Evolutionary conservation across 2,888 invertebrate species (phyloP).

Genomic region (Ophioninae sp.): DNA sequence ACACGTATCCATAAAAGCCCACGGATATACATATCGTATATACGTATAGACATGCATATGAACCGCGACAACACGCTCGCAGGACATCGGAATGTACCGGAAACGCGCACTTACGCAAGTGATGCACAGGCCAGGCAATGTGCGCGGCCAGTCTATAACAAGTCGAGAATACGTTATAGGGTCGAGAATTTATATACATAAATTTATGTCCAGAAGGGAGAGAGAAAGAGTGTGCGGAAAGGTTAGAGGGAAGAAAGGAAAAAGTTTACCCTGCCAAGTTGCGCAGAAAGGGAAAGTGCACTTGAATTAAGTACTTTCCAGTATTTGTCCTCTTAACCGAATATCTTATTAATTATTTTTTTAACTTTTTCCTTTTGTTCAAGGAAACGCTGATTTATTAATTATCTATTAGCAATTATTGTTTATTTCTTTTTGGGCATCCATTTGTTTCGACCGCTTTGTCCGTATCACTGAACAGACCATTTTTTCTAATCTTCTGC

Average conservation of each 20-base stretch:
- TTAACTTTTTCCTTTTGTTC: not conserved
- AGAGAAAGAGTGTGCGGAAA: not conserved
- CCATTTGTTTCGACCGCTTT: too few species aligned
- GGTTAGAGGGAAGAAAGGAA: not conserved
- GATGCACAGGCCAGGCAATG: constrained; percentile 61
- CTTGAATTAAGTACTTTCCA: not conserved
- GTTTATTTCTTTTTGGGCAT: too few species aligned
- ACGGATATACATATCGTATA: not conserved
- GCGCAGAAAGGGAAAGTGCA: constrained; percentile 26
- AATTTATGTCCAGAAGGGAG: not conserved
- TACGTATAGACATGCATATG: constrained; percentile 10
- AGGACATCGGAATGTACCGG: constrained; percentile 63
- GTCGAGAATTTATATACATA: constrained; percentile 24
- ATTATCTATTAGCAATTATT: too few species aligned
- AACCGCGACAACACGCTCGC: constrained; percentile 56
- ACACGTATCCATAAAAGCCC: constrained; percentile 10
- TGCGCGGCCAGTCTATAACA: constrained; percentile 44
- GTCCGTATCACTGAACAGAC: too few species aligned
- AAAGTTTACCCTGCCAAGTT: not conserved
- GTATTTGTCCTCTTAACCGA: not conserved
- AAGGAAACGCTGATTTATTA: too few species aligned
- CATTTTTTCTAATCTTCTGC: too few species aligned
- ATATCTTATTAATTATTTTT: not conserved
- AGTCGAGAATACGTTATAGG: constrained; percentile 45
- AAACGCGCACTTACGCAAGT: constrained; percentile 64